These are phyloP conservation scores for Acromyrmex echinatior DNA, from an alignment of 1,140 invertebrate genomes.

Conservation along the genomic window DNA sequence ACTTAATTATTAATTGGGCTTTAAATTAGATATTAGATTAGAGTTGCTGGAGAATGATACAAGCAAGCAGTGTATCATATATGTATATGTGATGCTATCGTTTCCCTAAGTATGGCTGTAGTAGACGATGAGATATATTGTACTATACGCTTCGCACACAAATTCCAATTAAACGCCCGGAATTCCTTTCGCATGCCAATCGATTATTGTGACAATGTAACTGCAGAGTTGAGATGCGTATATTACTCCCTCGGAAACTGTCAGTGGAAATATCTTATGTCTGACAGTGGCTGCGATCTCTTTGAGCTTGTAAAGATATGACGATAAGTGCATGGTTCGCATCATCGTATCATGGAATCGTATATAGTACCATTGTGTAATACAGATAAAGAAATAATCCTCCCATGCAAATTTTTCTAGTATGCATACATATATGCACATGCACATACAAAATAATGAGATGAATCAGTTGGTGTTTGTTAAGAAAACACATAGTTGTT, in stretches of 20 bases:
- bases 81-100: conserved; percentile 14
- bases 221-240: background rate
- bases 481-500: too few species aligned
- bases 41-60: conserved; percentile 6
- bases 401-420: background rate
- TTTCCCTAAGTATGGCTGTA: conserved; percentile 23
- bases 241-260: background rate
- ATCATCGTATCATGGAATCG: background rate
- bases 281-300: conserved; percentile 2
- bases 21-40: conserved; percentile 24
- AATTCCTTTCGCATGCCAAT: conserved; percentile 61
- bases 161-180: conserved; percentile 58
- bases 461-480: too few species aligned
- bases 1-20: conserved; percentile 23
- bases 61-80: background rate
- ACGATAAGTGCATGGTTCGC: background rate
- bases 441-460: too few species aligned
- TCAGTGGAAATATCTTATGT: conserved; percentile 39
- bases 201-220: conserved; percentile 42
- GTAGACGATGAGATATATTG: conserved; percentile 5
- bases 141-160: conserved; percentile 6
- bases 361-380: background rate
- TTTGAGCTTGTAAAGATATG: background rate
- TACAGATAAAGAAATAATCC: background rate
- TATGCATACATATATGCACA: too few species aligned